Evolutionary conservation across 2,113 vertebrate genomes (phyloP).

Genomic region (Alaudala cheleensis): DNA sequence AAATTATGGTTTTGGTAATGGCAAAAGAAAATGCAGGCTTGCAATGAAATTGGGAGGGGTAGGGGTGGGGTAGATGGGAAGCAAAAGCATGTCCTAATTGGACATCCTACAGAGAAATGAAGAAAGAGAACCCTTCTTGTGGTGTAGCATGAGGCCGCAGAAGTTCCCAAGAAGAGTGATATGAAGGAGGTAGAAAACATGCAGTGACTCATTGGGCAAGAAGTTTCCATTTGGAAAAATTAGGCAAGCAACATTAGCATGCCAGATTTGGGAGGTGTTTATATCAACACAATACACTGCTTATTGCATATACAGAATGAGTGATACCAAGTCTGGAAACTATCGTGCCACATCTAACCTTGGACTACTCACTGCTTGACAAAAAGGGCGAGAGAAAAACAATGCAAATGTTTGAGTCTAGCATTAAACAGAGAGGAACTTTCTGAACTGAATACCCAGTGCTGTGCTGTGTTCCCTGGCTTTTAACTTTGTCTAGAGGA

Average conservation of each 20-base stretch:
- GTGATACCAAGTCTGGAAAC: not conserved
- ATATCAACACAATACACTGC: not conserved
- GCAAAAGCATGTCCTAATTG: not conserved
- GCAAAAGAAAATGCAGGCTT: not conserved
- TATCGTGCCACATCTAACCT: not conserved
- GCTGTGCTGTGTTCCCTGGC: not conserved
- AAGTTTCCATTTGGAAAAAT: conserved; percentile 37
- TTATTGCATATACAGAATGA: not conserved
- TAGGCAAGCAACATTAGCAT: not conserved
- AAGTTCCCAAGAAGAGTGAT: not conserved
- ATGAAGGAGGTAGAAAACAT: not conserved
- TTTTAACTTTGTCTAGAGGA: not conserved
- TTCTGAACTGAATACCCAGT: not conserved
- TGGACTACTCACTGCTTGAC: not conserved
- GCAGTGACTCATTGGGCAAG: conserved; percentile 4
- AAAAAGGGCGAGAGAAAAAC: not conserved
- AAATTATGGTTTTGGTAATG: not conserved
- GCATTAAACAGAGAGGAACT: not conserved
- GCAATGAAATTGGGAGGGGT: not conserved
- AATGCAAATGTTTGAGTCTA: not conserved
- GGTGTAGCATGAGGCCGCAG: not conserved
- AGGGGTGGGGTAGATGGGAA: not conserved
- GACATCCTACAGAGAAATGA: not conserved
- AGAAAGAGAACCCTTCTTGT: not conserved
- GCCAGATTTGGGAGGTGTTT: not conserved